These are phyloP conservation scores for Aphis gossypii DNA, from an alignment of 1,140 invertebrate genomes.

Conservation along the genomic window DNA sequence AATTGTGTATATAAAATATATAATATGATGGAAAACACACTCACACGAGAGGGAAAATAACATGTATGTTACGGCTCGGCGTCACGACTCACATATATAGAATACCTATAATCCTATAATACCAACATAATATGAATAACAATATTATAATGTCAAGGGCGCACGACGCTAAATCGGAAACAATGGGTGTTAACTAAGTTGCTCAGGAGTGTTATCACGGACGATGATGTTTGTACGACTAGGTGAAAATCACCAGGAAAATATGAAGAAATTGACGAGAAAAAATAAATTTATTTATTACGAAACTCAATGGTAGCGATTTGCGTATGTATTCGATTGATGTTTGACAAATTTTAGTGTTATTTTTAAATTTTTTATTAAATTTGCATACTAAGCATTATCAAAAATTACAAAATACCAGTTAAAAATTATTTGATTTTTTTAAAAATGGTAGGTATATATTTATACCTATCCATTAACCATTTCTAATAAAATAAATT, in stretches of 20 bases:
- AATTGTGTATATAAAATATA: neutral
- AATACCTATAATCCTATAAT: neutral
- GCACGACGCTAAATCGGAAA: constrained; percentile 19
- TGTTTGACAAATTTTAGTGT: neutral
- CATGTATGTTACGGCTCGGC: neutral
- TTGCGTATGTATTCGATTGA: neutral
- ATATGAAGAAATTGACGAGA: neutral
- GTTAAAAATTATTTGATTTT: neutral
- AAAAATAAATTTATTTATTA: neutral
- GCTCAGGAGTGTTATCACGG: neutral
- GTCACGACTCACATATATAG: constrained; percentile 13
- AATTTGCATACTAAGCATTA: neutral
- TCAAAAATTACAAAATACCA: neutral
- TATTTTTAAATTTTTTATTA: neutral
- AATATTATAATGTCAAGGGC: constrained; percentile 46
- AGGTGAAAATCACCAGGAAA: neutral
- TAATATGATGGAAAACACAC: neutral
- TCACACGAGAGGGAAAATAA: neutral
- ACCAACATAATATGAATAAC: neutral
- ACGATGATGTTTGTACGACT: neutral
- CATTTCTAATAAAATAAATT: no score
- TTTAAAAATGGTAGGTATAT: no score
- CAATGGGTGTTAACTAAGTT: constrained; percentile 20
- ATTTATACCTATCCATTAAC: no score
- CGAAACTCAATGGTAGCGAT: neutral